Percentiles rank a stretch among this genome's conserved stretches.
phyloP scores from a whole-genome alignment of 2,888 invertebrate genomes.

The Tipula confusa region DNA sequence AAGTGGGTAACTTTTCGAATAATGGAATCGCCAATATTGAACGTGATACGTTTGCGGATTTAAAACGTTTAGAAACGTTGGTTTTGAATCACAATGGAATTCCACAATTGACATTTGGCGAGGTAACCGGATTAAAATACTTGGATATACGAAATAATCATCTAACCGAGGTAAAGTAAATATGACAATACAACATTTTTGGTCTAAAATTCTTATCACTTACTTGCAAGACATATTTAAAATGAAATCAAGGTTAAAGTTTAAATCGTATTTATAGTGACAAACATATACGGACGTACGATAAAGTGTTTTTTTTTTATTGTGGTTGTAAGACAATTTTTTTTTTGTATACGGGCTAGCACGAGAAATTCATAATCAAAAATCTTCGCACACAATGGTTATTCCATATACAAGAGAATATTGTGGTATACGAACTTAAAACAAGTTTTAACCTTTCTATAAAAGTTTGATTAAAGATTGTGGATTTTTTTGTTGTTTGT shows the following conservation, averaged over 20 bases:
- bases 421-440: not conserved
- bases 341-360: not conserved
- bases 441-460: not conserved
- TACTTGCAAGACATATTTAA: not conserved
- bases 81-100: not conserved
- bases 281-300: too few relatives aligned
- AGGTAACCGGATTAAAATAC: slow-evolving; percentile 38
- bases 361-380: not conserved
- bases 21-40: slow-evolving; percentile 40
- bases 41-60: slow-evolving; percentile 37
- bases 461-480: not conserved
- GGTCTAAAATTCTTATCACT: not conserved
- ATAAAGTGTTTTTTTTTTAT: not conserved
- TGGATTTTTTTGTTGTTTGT: not conserved
- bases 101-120: slow-evolving; percentile 38
- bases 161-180: slow-evolving; percentile 39
- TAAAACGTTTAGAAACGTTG: slow-evolving; percentile 40
- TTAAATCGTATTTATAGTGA: too few relatives aligned
- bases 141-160: slow-evolving; percentile 42
- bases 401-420: not conserved
- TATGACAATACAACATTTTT: not conserved
- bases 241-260: not conserved
- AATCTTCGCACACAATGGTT: not conserved
- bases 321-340: not conserved
- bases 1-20: slow-evolving; percentile 42